phyloP scores from a whole-genome alignment of 23 tunicate species.

The Ascidia mentula region DNA sequence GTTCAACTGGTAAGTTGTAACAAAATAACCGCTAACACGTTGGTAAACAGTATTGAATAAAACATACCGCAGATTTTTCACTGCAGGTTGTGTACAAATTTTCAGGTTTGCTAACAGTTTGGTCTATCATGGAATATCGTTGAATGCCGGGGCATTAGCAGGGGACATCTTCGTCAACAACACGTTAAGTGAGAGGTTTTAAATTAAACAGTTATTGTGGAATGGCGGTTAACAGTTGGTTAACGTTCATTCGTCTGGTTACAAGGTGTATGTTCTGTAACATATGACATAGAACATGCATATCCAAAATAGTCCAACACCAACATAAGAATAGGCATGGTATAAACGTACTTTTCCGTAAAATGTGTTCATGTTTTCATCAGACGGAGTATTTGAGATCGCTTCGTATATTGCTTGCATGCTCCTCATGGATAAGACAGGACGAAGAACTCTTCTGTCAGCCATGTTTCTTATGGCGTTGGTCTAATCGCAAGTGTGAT shows the following conservation, averaged over 20 bases:
- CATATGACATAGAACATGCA: no score
- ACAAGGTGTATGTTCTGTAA: not conserved
- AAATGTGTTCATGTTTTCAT: not conserved
- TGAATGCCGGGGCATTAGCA: conserved; percentile 39
- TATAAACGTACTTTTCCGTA: not conserved
- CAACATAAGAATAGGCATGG: no score
- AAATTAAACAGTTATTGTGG: no score
- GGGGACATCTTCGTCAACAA: conserved; percentile 42
- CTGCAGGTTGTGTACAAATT: not conserved
- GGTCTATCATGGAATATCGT: conserved; percentile 35
- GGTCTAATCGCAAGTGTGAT: conserved; percentile 17
- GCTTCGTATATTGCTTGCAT: not conserved
- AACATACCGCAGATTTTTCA: not conserved
- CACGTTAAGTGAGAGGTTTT: conserved; percentile 22
- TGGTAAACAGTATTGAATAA: not conserved
- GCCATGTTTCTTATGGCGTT: not conserved
- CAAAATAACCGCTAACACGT: not conserved
- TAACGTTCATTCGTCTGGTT: no score
- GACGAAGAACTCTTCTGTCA: conserved; percentile 13
- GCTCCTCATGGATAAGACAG: not conserved
- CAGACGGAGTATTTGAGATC: conserved; percentile 14
- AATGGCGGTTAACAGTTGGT: no score
- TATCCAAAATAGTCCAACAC: no score
- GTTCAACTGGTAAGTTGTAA: conserved; percentile 58
- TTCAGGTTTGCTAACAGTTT: conserved; percentile 43